Evolutionary conservation across 2,888 invertebrate species (phyloP), one percentile per base, ranked within the genome.

Genomic region (Lepidocyrtinus sp.): DNA sequence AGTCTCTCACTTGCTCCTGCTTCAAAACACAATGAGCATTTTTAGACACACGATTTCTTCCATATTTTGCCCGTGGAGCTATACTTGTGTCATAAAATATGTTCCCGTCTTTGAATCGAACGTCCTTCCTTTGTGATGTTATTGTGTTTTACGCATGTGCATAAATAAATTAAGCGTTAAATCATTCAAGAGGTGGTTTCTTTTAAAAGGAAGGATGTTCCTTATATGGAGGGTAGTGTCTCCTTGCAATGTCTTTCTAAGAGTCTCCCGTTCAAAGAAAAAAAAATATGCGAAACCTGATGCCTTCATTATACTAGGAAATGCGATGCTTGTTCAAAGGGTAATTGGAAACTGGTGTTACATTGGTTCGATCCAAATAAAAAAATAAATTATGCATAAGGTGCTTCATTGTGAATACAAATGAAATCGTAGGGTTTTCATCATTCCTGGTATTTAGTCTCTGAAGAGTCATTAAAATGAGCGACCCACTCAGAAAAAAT

Each of bases 191-290:
- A 36, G 12, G 36, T 36, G 5, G n/a, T n/a, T n/a, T n/a, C n/a
- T n/a, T n/a, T n/a, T n/a, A n/a, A n/a, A 26, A 25, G 25, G 64
- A 64, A 12, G 24, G 7, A 25, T 25, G 27, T 61, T 61, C 70
- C 70, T 27, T 70, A 26, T 70, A 26, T 27, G 70, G 70, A 24
- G 26, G 21, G 26, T 50, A 27, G 61, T 70, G 70, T 59, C 70
- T 59, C 70, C 61, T 70, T 61, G 12, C 12, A 63, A 22, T 17
- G 45, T 1, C 25, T n/a, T 25, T 15, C 21, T 64, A 25, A 64
- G 26, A 26, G 24, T 50, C 3, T 19, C 46, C 46, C 25, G 22
- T 63, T 21, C 15, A 63, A 63, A 63, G 24, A 24, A 63, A 24
- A 22, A 62, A 21, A 22, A 62, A 62, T 19, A 22, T 3, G 12